phyloP scores from a whole-genome alignment of 35 echinoderm and acorn worm species.

The Ophiothrix spiculata region DNA sequence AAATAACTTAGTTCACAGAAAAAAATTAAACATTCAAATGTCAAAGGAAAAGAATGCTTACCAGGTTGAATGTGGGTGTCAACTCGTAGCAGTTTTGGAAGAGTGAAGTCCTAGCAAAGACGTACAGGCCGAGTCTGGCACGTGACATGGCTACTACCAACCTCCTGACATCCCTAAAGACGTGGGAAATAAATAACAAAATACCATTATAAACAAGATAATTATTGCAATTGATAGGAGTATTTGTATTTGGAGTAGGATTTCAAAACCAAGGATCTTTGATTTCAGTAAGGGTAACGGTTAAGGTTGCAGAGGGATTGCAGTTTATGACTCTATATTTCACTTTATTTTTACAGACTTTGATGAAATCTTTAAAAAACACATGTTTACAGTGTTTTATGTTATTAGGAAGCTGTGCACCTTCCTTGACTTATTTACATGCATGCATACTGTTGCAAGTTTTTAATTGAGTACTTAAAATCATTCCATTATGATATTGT shows the following conservation, averaged over 20 bases:
- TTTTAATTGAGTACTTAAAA: too few relatives aligned
- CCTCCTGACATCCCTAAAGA: conserved; percentile 79
- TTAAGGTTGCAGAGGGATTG: not conserved
- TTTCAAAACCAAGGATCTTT: not conserved
- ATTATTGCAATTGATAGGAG: too few relatives aligned
- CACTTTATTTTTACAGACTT: not conserved
- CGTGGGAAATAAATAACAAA: not conserved
- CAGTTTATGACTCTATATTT: not conserved
- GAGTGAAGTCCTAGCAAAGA: conserved; percentile 87
- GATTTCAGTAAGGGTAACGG: not conserved
- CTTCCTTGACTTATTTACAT: too few relatives aligned
- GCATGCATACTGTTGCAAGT: too few relatives aligned
- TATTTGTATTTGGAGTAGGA: not conserved
- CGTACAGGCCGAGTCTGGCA: conserved; percentile 88
- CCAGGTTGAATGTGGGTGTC: conserved; percentile 75
- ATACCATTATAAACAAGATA: not conserved
- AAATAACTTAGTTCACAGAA: too few relatives aligned
- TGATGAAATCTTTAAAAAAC: not conserved
- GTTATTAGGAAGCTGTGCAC: too few relatives aligned
- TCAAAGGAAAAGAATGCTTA: too few relatives aligned
- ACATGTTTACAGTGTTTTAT: not conserved
- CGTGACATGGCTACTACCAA: conserved; percentile 97
- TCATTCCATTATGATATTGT: too few relatives aligned
- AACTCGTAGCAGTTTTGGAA: conserved; percentile 99
- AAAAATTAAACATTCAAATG: too few relatives aligned